Percentiles rank a stretch among this genome's conserved stretches.
phyloP scores from a whole-genome alignment of 2,888 invertebrate species.

The Mongoloraphidia duomilia region DNA sequence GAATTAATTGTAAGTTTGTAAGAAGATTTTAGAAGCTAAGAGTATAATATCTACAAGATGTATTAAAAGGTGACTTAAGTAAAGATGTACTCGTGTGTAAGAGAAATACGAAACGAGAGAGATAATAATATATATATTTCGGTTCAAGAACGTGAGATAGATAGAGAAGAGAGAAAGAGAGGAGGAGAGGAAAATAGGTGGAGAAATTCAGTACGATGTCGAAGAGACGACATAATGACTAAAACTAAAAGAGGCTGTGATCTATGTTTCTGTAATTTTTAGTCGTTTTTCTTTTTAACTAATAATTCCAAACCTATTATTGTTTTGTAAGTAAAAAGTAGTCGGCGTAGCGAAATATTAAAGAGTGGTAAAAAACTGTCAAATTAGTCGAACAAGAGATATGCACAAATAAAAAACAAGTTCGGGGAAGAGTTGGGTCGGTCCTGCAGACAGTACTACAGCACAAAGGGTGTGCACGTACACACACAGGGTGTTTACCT shows the following conservation, averaged over 20 bases:
- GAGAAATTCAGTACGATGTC: background rate
- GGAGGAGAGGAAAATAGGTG: background rate
- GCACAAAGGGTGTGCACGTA: slow-evolving; percentile 1
- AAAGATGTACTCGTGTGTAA: background rate
- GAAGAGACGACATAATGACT: background rate
- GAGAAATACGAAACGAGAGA: background rate
- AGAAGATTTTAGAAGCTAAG: background rate
- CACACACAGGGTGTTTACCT: slow-evolving; percentile 52
- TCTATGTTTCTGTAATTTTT: no score
- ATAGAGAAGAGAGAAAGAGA: background rate
- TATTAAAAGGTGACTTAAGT: background rate
- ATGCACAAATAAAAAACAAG: slow-evolving; percentile 22
- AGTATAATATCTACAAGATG: background rate
- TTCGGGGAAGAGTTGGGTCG: slow-evolving; percentile 21
- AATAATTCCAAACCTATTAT: no score
- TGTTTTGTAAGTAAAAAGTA: no score
- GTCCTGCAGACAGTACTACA: slow-evolving; percentile 16
- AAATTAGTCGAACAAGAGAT: slow-evolving; percentile 22
- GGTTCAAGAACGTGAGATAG: background rate
- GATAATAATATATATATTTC: background rate
- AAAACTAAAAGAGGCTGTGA: background rate
- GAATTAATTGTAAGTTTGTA: background rate
- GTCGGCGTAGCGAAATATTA: slow-evolving; percentile 5
- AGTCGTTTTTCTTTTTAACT: no score
- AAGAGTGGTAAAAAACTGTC: slow-evolving; percentile 9